A percentile compares a stretch with the other conserved stretches of the same genome.
Conservation (phyloP, 2,888 invertebrate genomes). For the Epsilonema sp. region DNA sequence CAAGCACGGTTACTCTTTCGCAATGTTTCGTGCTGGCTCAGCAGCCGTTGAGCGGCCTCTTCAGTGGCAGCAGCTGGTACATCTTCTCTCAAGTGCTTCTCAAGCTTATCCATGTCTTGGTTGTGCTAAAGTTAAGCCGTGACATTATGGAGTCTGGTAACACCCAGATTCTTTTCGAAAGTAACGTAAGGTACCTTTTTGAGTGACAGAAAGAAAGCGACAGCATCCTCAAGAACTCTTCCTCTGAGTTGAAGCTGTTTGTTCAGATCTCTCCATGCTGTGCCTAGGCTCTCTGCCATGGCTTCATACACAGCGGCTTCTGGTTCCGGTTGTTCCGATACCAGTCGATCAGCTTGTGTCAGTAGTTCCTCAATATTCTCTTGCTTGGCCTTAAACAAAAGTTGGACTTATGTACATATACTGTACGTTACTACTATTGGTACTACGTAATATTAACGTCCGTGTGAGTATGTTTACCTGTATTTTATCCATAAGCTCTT, state of each 20-base stretch:
- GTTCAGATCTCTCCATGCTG: conserved; percentile 59
- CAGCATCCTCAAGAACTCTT: conserved; percentile 52
- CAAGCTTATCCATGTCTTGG: not conserved
- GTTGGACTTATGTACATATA: too few species aligned
- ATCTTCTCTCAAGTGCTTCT: not conserved
- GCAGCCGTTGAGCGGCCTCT: not conserved
- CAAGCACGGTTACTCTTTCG: too few species aligned
- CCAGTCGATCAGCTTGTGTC: conserved; percentile 61
- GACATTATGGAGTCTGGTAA: too few species aligned
- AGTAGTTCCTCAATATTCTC: conserved; percentile 68
- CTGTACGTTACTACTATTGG: not conserved
- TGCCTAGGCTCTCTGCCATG: conserved; percentile 50
- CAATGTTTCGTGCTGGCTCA: not conserved
- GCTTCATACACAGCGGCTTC: conserved; percentile 54
- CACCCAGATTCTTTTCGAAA: too few species aligned
- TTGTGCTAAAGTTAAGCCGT: not conserved
- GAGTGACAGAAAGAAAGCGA: conserved; percentile 46
- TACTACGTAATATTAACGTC: not conserved
- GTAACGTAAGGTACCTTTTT: conserved; percentile 27
- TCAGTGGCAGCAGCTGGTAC: not conserved
- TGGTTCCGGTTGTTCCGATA: conserved; percentile 44
- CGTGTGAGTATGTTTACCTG: conserved; percentile 43
- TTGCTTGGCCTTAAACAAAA: conserved; percentile 54
- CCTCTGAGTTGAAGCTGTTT: conserved; percentile 53
- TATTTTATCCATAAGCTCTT: conserved; percentile 58